Evolutionary conservation across 2,113 vertebrate genomes (phyloP), one percentile per base, ranked within the genome.

Genomic region (Myotis lucifugus): DNA sequence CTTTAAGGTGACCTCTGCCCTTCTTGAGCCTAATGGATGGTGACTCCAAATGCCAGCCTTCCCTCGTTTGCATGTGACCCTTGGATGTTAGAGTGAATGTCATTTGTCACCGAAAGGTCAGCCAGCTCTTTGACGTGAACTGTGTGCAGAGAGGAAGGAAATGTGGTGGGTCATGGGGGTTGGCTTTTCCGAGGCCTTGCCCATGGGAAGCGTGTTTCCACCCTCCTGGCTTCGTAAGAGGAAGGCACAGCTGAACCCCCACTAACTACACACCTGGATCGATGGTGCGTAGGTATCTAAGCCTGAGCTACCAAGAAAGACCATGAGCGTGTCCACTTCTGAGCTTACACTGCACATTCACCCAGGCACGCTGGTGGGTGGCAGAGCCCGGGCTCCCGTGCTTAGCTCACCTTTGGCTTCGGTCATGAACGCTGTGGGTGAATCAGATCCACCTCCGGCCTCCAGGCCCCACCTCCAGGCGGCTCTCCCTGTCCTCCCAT

Each of bases 71-170:
- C 48, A 42, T 72, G 42, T 96, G 97, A 97, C 92, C 97, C 93
- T 74, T 42, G 34, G 78, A 74, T 89, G 96, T 85, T 40, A 84
- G 70, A 94, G 78, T 54, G 79, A 93, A 83, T 88, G 66, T 82
- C 78, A 94, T 97, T 96, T 93, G 79, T 97, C 91, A 95, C 56
- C 32, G 64, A 97, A 97, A 97, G 97, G 97, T 96, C 97, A 97
- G 67, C 29, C 70, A 27, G 70, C 74, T 42, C 70, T 92, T 52
- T 59, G 69, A 84, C 89, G 40, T 54, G 85, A 88, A 83, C 74
- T 88, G 50, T 83, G 69, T 56, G 19, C 73, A 25, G 88, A 93
- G 66, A 50, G 85, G 37, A 64, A 88, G 37, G 93, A 66, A 25
- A 66, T 40, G 8, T 32, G 46, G 73, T 69, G 67, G 92, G 94